These are phyloP conservation scores for Bothrops jararaca DNA, from an alignment of 2,113 vertebrate species.

Conservation along the genomic window DNA sequence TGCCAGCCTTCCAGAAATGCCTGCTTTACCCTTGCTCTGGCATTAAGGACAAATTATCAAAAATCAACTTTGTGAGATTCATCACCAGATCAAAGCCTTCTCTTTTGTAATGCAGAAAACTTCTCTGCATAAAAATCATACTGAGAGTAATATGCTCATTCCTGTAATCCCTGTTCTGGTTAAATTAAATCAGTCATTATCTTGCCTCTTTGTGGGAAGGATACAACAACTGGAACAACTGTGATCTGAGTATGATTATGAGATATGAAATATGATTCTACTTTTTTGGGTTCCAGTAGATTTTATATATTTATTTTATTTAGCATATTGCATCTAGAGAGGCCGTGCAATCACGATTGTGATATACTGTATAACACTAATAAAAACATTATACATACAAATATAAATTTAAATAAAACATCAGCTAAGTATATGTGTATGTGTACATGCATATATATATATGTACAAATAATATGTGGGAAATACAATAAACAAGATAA, in stretches of 20 bases:
- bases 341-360: neutral
- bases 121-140: constrained; percentile 41
- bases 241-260: neutral
- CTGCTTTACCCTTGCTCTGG: constrained; percentile 8
- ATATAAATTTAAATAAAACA: neutral
- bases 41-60: constrained; percentile 30
- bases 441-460: too few species aligned
- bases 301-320: neutral
- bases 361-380: neutral
- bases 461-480: too few species aligned
- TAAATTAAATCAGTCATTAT: constrained; percentile 41
- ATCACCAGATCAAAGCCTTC: constrained; percentile 20
- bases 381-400: neutral
- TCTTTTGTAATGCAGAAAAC: constrained; percentile 50
- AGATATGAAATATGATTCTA: neutral
- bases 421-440: neutral
- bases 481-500: neutral
- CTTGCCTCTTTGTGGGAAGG: constrained; percentile 46
- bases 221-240: constrained; percentile 35
- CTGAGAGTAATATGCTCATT: constrained; percentile 31
- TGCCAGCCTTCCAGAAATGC: constrained; percentile 22
- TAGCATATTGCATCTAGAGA: neutral
- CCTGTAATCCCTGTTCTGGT: constrained; percentile 42
- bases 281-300: neutral
- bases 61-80: constrained; percentile 51